Conservation (phyloP, 2,797 vertebrate species). For the Eleutherodactylus coqui region DNA sequence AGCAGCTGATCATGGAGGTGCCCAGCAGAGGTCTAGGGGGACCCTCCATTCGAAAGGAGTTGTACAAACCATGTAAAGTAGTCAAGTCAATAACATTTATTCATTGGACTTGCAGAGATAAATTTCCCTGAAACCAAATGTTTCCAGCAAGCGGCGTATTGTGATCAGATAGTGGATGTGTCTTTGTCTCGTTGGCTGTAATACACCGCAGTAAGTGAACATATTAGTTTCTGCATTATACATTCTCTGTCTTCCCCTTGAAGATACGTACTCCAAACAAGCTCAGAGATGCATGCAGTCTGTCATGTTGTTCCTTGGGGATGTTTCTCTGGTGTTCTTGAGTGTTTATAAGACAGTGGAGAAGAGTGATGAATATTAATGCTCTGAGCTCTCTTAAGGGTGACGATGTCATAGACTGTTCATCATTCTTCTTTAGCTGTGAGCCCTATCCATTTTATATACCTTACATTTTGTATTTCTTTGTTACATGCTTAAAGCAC, state of each 20-base stretch:
- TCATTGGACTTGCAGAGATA: not conserved
- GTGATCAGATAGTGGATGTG: not conserved
- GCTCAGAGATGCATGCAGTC: constrained; percentile 41
- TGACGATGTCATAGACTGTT: not conserved
- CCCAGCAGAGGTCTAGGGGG: not conserved
- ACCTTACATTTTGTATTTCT: not conserved
- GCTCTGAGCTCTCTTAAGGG: constrained; percentile 19
- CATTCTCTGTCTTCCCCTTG: constrained; percentile 7
- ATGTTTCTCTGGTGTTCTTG: constrained; percentile 23
- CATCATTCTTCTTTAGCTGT: not conserved
- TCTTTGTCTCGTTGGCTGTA: not conserved
- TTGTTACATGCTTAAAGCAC: not conserved
- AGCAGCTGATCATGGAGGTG: no score
- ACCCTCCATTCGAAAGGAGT: not conserved
- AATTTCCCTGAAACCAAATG: not conserved
- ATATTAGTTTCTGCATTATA: not conserved
- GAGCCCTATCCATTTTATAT: not conserved
- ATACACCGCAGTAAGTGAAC: not conserved
- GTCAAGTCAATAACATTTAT: not conserved
- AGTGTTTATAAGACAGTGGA: constrained; percentile 47
- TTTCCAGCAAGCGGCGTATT: not conserved
- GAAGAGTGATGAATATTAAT: constrained; percentile 49
- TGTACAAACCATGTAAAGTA: no score
- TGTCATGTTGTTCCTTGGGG: constrained; percentile 43
- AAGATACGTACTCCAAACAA: constrained; percentile 27